Evolutionary conservation across 2,113 vertebrate genomes (phyloP), one percentile per base, ranked within the genome.

Genomic region (Eurystomus gularis): DNA sequence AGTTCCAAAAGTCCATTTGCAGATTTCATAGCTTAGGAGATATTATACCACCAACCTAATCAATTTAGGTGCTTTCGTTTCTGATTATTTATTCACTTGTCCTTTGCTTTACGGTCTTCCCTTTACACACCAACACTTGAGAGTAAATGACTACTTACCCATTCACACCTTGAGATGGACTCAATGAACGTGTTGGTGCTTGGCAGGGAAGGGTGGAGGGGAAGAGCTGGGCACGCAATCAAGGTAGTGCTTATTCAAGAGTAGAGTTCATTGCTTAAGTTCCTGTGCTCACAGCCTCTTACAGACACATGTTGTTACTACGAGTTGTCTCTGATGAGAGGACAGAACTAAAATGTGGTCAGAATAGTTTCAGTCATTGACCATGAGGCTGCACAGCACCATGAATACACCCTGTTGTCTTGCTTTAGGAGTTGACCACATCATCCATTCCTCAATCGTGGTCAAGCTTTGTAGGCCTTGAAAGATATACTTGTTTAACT

Each of bases 301-400:
- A 77, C 8, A 66, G 26, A 35, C 49, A 77, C 0, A 0, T 26
- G 35, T 35, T 33, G 3, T 40, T 79, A 44, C 4, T 37, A 28
- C 0, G 1, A 0, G 0, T 42, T 71, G 29, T 26, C 58, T 77
- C 66, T 77, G 42, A 64, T 37, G 13, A 58, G 8, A 72, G 1
- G 2, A 28, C 28, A 66, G 33, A 88, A 71, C 17, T 71, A 2
- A 89, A 76, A 23, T 5, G 11, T 13, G 25, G 14, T 70, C 39
- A 83, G n/a, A 90, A 81, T 13, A 37, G 29, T 80, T 88, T 51
- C 61, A 92, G 60, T 29, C 40, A 51, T 2, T 66, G 39, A 35
- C 20, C 33, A 68, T 3, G 2, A 92, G 31, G 37, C 48, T 64
- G 48, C 78, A 66, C 65, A 75, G 15, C 7, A 68, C 8, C 57